Evolutionary conservation across 2,888 invertebrate species (phyloP), one percentile per base, ranked within the genome.

Genomic region (Marronus borbonicus): DNA sequence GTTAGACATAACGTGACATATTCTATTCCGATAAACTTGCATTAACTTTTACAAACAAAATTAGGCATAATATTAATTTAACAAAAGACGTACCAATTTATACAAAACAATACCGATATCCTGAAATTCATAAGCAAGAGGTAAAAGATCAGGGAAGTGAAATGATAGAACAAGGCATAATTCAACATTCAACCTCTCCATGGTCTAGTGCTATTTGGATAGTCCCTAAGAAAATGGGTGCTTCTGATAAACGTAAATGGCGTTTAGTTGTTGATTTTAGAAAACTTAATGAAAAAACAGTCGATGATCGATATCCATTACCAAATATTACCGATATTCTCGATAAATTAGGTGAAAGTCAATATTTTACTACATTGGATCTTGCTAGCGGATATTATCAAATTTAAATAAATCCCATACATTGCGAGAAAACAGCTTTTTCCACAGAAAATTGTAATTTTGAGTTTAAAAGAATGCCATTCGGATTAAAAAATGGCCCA

Each of bases 101-200:
- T 69, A 50, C 69, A 3, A 69, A 49, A 69, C 44, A 14, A 17
- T 69, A 69, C 14, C 24, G 69, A 31, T 49, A 50, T n/a, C 69
- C 69, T 8, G 20, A 69, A 87, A 87, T 81, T 87, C 88, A 20
- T 86, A 87, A 20, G 83, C 86, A 80, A 82, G 86, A 77, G 79
- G 82, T 65, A 82, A 85, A 77, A 81, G 82, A 8, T 79, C 81
- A 69, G 14, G 17, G 50, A 36, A 20, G n/a, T 28, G 50, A 69
- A 14, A 69, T 50, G 50, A 3, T 69, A 1, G n/a, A 36, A 50
- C 69, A 69, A 69, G 31, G 31, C 10, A 69, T 50, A 14, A 50
- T 69, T n/a, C n/a, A 31, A 65, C 65, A 12, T 31, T 65, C 65
- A 36, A n/a, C 7, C 3, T 65, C 65, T 65, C 65, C 65, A 10